Evolutionary conservation across 1,140 invertebrate genomes (phyloP), one percentile per base, ranked within the genome.

Genomic region (Venustaconcha ellipsiformis): DNA sequence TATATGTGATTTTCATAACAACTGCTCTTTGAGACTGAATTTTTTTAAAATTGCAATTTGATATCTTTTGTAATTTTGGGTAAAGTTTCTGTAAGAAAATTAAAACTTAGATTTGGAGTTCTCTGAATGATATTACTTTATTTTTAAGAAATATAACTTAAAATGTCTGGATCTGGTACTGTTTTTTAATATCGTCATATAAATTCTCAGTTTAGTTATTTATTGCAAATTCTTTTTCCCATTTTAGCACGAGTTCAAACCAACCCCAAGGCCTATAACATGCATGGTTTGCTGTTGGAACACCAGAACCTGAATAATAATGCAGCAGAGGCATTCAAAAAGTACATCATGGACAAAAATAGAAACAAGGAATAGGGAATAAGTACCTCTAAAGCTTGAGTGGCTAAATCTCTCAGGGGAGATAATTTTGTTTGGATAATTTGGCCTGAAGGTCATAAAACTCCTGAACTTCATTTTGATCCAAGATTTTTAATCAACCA

Each of bases 251-350:
- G 90, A 26, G 84, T 91, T 79, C 90, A 92, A 74, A 84, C 92
- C 0, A 92, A 95, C 88, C 84, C 93, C 57, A 93, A 92, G 84
- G 94, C 94, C 3, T 93, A 93, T 80, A 96, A 95, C 80, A 93
- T 95, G 84, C 91, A 94, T 63, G 96, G 95, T 59, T 92, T 96
- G 60, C 88, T 97, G 56, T 90, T 93, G 82, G 95, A 96, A 89
- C 92, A 94, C 74, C 92, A 94, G 87, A 93, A 93, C 59, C 90
- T 96, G 17, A 92, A 93, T 60, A 88, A 84, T 59, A 91, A 92
- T 20, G 94, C 96, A 15, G 86, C 90, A 30, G 85, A 92, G 76
- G 92, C 93, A 64, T 96, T 94, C 84, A 88, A 91, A 78, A 86
- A 77, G 88, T 90, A 81, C 37, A 48, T 48, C 11, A 6, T 8